Base-by-base conservation (phyloP, 2,797 vertebrate species). In the Yasuhikotakia modesta region DNA sequence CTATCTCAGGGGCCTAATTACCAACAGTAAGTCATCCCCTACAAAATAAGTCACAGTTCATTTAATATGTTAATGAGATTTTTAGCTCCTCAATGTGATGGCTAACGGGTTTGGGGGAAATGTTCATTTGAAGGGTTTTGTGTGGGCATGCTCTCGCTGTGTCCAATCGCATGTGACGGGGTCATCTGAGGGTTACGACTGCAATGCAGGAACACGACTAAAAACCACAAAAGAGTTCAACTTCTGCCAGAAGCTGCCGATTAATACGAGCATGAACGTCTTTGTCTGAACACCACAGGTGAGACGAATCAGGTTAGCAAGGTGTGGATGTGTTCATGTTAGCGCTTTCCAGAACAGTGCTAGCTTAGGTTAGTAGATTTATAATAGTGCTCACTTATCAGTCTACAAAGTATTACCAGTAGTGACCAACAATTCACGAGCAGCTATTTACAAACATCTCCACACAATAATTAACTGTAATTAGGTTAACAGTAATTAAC, bases 301-400 rank as follows among this genome's bases (percentile, higher is more conserved):
- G 14, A 68, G 70, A 67, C 79, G 87, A 80, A 87, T 88, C 79
- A 86, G 85, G 83, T 86, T 83, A 78, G 83, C 79, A 83, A 83
- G 87, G 83, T 82, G 83, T 67, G 58, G 55, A 76, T 32, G 75
- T 67, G 79, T n/a, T 70, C 71, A 39, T 5, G 24, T 16, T 70
- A 60, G 74, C 14, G 53, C 30, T 60, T 58, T 14, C 46, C 39
- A 60, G 70, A 60, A 16, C 10, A 39, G 35, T 39, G 35, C 10
- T 39, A 7, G 35, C n/a, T 32, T 6, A 39, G 10, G 10, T 39
- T 39, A 6, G 19, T 17, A 55, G 52, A 55, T 55, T 55, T 12
- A 22, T 55, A 21, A 19, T 7, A 39, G 35, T 39, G 35, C 35
- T n/a, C n/a, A n/a, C n/a, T n/a, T n/a, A n/a, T n/a, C n/a, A n/a